A percentile compares a stretch with the other conserved stretches of the same genome.
phyloP scores from a whole-genome alignment of 2,888 invertebrate genomes.

The Merodon equestris region DNA sequence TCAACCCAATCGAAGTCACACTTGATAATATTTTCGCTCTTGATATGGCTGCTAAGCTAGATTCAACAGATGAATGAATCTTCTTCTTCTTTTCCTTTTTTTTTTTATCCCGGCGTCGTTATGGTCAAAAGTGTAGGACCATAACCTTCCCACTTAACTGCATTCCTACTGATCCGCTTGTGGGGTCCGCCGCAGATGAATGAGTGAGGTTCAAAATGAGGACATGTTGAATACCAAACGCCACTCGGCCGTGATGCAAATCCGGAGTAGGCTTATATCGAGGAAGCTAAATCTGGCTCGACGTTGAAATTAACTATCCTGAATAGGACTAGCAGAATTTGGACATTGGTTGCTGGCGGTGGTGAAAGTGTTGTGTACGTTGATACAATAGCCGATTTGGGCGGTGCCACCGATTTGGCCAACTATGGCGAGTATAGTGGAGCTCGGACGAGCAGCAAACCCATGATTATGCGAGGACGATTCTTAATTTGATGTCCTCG shows the following conservation, averaged over 20 bases:
- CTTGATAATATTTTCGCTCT: conserved; percentile 89
- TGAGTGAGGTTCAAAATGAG: conserved; percentile 97
- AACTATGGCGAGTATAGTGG: conserved; percentile 99
- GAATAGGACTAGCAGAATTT: conserved; percentile 96
- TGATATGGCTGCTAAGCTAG: conserved; percentile 98
- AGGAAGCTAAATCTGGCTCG: conserved; percentile 99
- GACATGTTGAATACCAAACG: conserved; percentile 97
- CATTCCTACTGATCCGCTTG: too few relatives aligned
- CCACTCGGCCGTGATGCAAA: conserved; percentile 99
- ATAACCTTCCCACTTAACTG: too few relatives aligned
- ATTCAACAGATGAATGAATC: conserved; percentile 98
- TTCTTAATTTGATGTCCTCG: conserved; percentile 95
- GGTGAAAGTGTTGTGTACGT: conserved; percentile 99
- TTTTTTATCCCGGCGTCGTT: too few relatives aligned
- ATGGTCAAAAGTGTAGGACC: too few relatives aligned
- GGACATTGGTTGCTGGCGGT: conserved; percentile 99
- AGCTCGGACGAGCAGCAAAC: conserved; percentile 99
- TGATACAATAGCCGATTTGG: conserved; percentile 98
- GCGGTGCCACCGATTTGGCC: conserved; percentile 94
- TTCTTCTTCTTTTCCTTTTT: too few relatives aligned
- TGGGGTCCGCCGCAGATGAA: too few relatives aligned
- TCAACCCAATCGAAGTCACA: conserved; percentile 97
- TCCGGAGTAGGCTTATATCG: conserved; percentile 98
- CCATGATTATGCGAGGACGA: conserved; percentile 99
- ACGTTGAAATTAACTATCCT: conserved; percentile 97